phyloP scores from a whole-genome alignment of 2,888 invertebrate species.

The Aleiodes alternator region DNA sequence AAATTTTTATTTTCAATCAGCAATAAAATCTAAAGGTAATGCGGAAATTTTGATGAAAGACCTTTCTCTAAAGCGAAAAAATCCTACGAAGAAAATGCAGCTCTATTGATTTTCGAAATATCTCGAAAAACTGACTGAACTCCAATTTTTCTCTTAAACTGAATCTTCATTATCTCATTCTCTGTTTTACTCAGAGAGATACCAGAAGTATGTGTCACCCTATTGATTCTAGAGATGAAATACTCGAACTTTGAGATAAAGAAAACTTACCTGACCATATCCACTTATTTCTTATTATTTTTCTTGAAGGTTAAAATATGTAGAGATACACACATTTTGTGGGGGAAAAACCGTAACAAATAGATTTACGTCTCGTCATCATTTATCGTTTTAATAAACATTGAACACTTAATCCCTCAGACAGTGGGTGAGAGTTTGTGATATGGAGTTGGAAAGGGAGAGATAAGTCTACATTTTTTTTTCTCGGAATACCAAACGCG shows the following conservation, averaged over 20 bases:
- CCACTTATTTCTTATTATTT: background rate
- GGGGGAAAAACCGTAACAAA: constrained; percentile 50
- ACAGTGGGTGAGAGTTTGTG: constrained; percentile 26
- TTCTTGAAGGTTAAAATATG: constrained; percentile 23
- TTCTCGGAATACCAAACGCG: background rate
- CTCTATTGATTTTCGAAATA: background rate
- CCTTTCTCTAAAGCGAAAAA: too few species aligned
- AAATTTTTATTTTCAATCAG: too few species aligned
- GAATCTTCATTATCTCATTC: constrained; percentile 8
- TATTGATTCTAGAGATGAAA: constrained; percentile 27
- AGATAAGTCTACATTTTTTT: constrained; percentile 23
- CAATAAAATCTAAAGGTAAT: too few species aligned
- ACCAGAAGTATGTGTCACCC: background rate
- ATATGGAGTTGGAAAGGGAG: constrained; percentile 5
- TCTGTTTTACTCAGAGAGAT: background rate
- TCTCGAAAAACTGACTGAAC: background rate
- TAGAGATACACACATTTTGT: constrained; percentile 13
- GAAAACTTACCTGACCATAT: constrained; percentile 23
- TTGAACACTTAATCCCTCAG: constrained; percentile 24
- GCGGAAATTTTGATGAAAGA: too few species aligned
- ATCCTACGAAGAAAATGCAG: too few species aligned
- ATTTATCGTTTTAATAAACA: constrained; percentile 53
- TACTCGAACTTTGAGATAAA: background rate
- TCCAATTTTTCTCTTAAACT: too few species aligned
- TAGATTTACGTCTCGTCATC: constrained; percentile 47